These are phyloP conservation scores for Numenius arquata DNA, from an alignment of 2,113 vertebrate genomes.

Conservation along the genomic window DNA sequence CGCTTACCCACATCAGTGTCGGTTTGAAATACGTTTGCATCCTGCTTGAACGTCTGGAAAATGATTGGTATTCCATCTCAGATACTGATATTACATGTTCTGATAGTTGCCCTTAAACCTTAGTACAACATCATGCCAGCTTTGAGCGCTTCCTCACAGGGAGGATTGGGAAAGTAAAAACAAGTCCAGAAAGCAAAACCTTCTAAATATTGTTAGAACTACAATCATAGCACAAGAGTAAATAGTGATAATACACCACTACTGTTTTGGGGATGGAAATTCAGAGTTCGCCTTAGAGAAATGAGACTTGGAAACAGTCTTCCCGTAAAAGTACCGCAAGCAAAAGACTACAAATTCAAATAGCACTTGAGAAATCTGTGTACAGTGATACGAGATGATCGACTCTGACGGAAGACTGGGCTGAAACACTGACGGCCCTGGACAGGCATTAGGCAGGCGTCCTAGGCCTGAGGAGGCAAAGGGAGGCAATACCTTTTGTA, in stretches of 20 bases:
- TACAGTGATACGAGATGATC: background rate
- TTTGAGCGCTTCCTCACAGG: background rate
- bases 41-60: background rate
- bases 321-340: background rate
- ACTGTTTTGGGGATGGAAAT: background rate
- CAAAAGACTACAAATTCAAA: background rate
- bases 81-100: background rate
- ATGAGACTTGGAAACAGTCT: background rate
- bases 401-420: background rate
- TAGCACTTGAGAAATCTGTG: background rate
- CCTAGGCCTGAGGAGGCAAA: background rate
- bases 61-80: background rate
- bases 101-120: background rate
- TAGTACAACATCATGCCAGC: background rate
- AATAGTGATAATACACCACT: background rate
- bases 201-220: background rate
- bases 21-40: background rate
- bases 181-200: background rate
- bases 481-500: background rate
- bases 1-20: fast-evolving
- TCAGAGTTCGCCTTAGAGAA: background rate
- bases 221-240: background rate
- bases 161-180: background rate
- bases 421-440: background rate
- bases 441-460: background rate